A percentile compares a stretch with the other conserved stretches of the same genome.
phyloP scores from a whole-genome alignment of 2,888 invertebrate species.

The Glyphotaelius pellucidus region DNA sequence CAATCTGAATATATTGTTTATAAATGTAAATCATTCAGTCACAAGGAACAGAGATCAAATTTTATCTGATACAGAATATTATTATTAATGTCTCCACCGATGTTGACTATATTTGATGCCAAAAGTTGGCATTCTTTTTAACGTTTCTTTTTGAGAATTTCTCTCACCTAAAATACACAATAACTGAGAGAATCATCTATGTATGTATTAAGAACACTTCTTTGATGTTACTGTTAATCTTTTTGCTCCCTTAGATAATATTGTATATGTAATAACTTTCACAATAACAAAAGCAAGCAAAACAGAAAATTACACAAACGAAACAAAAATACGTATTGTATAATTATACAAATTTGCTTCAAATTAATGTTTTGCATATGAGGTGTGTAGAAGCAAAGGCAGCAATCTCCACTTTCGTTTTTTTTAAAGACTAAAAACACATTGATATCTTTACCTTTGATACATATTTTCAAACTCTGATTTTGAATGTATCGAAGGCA shows the following conservation, averaged over 20 bases:
- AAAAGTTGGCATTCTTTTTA: not conserved
- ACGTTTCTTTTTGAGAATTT: not conserved
- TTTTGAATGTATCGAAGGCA: too few species aligned
- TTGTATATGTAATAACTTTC: not conserved
- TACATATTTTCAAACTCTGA: too few species aligned
- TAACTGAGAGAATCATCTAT: not conserved
- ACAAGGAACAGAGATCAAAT: not conserved
- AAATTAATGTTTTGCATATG: too few species aligned
- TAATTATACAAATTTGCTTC: not conserved
- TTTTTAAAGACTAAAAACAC: too few species aligned
- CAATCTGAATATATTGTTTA: not conserved
- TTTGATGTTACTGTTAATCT: not conserved
- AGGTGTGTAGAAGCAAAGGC: too few species aligned
- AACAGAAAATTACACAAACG: not conserved
- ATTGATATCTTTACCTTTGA: too few species aligned
- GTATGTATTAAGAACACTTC: not conserved
- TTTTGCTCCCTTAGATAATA: not conserved
- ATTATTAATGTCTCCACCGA: not conserved
- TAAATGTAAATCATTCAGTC: not conserved
- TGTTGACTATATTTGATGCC: not conserved
- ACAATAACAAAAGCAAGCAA: conserved; percentile 2
- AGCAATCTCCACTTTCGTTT: too few species aligned
- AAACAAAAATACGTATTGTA: not conserved
- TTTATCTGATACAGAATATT: not conserved
- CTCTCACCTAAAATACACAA: not conserved